Evolutionary conservation across 1,140 invertebrate genomes (phyloP).

Genomic region (Ips nitidus): DNA sequence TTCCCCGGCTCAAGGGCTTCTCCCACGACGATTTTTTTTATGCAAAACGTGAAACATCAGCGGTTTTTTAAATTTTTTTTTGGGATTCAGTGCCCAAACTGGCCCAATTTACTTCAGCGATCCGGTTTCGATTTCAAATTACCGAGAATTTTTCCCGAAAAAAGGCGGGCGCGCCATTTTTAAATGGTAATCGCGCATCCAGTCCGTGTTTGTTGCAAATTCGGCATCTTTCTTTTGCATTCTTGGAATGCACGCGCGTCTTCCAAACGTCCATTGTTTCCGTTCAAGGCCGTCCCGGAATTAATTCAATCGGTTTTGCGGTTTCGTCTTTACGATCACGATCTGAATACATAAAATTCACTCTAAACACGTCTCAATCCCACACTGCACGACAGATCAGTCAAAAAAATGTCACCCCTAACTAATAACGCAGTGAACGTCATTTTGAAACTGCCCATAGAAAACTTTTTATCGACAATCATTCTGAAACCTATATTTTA

Average conservation of each 20-base stretch:
- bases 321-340: neutral
- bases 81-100: too few species aligned
- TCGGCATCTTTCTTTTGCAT: constrained; percentile 44
- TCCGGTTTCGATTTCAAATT: constrained; percentile 3
- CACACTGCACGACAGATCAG: too few species aligned
- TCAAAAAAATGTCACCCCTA: too few species aligned
- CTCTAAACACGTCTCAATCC: too few species aligned
- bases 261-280: constrained; percentile 39
- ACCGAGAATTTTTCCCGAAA: neutral
- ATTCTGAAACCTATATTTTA: too few species aligned
- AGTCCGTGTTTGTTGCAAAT: constrained; percentile 41
- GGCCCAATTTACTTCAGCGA: neutral
- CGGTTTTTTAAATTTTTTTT: too few species aligned
- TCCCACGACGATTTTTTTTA: too few species aligned
- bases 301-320: constrained; percentile 36
- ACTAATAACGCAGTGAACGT: too few species aligned
- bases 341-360: neutral
- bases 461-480: too few species aligned
- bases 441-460: too few species aligned
- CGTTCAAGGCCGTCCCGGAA: constrained; percentile 36
- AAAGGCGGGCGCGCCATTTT: constrained; percentile 25
- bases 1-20: too few species aligned
- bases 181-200: constrained; percentile 37
- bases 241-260: constrained; percentile 44
- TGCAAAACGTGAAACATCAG: too few species aligned